phyloP scores from a whole-genome alignment of 1,140 invertebrate species.

The Marisa cornuarietis region DNA sequence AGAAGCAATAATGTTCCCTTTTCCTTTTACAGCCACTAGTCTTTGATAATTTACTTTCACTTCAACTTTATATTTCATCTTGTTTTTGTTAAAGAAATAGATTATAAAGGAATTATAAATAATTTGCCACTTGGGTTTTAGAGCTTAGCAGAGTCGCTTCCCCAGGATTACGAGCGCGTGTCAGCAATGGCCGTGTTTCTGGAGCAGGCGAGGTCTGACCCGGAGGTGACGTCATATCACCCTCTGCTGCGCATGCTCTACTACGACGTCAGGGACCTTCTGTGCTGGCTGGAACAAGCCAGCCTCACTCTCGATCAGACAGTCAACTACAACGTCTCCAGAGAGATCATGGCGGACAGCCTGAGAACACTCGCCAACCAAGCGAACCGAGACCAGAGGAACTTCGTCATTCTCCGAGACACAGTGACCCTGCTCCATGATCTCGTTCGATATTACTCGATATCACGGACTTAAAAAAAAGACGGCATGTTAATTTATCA shows the following conservation, averaged over 20 bases:
- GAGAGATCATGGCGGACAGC: background rate
- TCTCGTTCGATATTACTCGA: background rate
- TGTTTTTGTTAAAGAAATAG: too few species aligned
- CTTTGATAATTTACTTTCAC: too few species aligned
- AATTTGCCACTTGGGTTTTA: background rate
- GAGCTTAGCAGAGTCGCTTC: background rate
- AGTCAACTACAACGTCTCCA: constrained; percentile 6
- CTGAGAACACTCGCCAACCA: background rate
- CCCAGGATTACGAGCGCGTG: background rate
- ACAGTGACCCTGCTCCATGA: background rate
- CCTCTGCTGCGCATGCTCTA: background rate
- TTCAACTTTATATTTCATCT: too few species aligned
- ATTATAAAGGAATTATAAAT: too few species aligned
- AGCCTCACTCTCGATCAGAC: constrained; percentile 8
- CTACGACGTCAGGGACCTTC: background rate
- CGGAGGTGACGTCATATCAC: background rate
- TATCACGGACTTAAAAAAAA: too few species aligned
- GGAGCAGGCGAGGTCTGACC: background rate
- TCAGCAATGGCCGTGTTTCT: background rate
- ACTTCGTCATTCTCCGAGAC: constrained; percentile 6
- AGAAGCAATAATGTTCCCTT: too few species aligned
- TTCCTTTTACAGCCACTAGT: too few species aligned
- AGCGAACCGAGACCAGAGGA: background rate
- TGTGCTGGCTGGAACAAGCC: constrained; percentile 17
- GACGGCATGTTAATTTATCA: too few species aligned